These are phyloP conservation scores for Myioborus miniatus DNA, from an alignment of 2,797 vertebrate species.

Conservation along the genomic window DNA sequence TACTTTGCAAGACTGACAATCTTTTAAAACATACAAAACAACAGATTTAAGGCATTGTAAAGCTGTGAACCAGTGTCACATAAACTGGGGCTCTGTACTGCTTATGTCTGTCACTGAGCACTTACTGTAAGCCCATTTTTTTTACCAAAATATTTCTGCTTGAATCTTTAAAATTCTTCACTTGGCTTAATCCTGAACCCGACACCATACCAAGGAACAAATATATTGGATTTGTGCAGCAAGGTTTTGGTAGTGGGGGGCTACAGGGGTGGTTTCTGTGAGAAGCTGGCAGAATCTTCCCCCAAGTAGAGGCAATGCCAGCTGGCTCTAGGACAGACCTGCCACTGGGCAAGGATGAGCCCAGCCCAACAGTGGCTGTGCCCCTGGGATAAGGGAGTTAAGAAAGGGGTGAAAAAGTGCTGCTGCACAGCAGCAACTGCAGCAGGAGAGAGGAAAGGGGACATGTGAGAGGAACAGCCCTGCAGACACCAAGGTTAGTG, in stretches of 20 bases:
- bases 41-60: not conserved
- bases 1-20: not conserved
- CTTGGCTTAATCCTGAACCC: not conserved
- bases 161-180: not conserved
- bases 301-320: not conserved
- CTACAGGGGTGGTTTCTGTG: not conserved
- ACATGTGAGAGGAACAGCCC: not conserved
- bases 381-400: not conserved
- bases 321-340: rapidly evolving
- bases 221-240: not conserved
- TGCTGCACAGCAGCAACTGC: not conserved
- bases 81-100: not conserved
- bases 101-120: not conserved
- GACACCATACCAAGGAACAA: not conserved
- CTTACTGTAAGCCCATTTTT: not conserved
- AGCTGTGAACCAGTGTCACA: not conserved
- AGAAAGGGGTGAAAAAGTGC: not conserved
- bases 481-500: not conserved
- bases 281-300: not conserved
- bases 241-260: not conserved
- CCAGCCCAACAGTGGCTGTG: not conserved
- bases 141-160: not conserved
- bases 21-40: not conserved
- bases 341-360: rapidly evolving
- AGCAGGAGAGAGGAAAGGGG: not conserved